These are phyloP conservation scores for Halictus ligatus DNA, from an alignment of 2,888 invertebrate genomes.

Conservation along the genomic window DNA sequence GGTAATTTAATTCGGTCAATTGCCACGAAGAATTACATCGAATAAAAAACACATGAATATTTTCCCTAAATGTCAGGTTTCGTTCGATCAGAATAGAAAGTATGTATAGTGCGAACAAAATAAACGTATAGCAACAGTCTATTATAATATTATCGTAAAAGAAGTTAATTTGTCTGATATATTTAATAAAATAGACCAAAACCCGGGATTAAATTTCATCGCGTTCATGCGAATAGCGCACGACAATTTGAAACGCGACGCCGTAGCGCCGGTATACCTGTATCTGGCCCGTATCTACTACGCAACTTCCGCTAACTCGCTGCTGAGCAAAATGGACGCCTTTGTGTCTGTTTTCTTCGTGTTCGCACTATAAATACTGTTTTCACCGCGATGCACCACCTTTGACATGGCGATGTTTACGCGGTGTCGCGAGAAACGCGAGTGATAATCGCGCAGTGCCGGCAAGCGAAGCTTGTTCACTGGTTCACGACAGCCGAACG, in stretches of 20 bases:
- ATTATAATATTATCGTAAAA: too few species aligned
- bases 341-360: conserved; percentile 84
- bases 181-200: neutral
- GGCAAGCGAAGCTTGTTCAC: conserved; percentile 55
- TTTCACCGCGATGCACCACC: conserved; percentile 75
- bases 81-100: neutral
- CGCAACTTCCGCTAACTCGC: conserved; percentile 83
- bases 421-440: conserved; percentile 69
- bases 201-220: conserved; percentile 20
- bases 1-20: neutral
- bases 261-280: conserved; percentile 73
- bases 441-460: conserved; percentile 70
- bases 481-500: conserved; percentile 70
- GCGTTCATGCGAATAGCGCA: conserved; percentile 59
- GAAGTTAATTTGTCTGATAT: neutral
- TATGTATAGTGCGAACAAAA: neutral
- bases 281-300: conserved; percentile 79
- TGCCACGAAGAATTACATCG: too few species aligned
- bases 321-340: conserved; percentile 84
- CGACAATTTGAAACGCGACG: conserved; percentile 70
- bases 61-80: neutral
- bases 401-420: conserved; percentile 77
- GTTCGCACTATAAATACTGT: conserved; percentile 82
- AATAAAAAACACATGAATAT: neutral
- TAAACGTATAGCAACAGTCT: neutral